Base-by-base conservation (phyloP, 2,888 invertebrate species). In the Eilema griseolum region DNA sequence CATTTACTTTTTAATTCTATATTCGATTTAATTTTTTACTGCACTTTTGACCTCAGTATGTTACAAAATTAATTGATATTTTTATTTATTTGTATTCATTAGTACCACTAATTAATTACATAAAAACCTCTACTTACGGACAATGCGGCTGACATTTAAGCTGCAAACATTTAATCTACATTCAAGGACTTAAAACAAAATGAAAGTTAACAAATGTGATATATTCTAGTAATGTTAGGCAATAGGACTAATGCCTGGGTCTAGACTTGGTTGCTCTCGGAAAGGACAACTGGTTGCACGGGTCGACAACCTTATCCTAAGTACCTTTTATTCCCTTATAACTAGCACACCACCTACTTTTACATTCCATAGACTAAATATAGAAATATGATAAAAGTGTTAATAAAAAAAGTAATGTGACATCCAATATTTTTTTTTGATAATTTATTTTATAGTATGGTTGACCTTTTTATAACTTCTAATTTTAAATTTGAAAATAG, bases 281-380 rank as follows among this genome's bases (percentile, higher is more conserved):
- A 90, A 90, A 90, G 90, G 90, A 90, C 89, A 90, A 90, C 89
- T 84, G 83, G 80, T 81, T 75, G 79, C 84, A 82, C 85, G 83
- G 91, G 89, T 90, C 90, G 80, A 86, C 85, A 80, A 89, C 85
- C 89, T 78, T 80, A 66, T 69, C 72, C 75, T 80, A 3, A 11
- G 31, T 31, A 24, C 68, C 74, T 65, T 71, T 75, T 75, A 75
- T 75, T 67, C 61, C 78, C 70, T 65, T 31, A 41, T 67, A 73
- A 69, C 72, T 79, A 66, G 72, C 61, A 37, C 20, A 37, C n/a
- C 66, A 16, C 2, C 12, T 12, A 76, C 74, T 81, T 78, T 79
- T 66, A 71, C 69, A 11, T 68, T 71, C n/a, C 4, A 63, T 41
- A 57, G 11, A 24, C 57, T 57, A 57, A 24, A 11, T 37, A 37